These are phyloP conservation scores for Moxostoma hubbsi DNA, from an alignment of 2,797 vertebrate species.

Conservation along the genomic window DNA sequence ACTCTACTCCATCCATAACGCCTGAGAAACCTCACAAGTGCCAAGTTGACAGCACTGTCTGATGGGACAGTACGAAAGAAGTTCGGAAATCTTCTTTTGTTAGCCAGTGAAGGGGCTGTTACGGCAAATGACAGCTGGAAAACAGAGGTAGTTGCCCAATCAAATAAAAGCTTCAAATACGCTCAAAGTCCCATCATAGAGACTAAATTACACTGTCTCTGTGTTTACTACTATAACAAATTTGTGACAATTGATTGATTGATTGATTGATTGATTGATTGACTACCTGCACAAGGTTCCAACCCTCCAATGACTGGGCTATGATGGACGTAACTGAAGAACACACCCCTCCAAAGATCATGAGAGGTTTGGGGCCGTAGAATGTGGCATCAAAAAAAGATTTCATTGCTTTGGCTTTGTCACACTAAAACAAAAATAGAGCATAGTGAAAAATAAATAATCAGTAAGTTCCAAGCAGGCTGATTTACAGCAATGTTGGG, in stretches of 20 bases:
- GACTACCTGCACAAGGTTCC: slow-evolving; percentile 85
- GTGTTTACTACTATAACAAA: too few relatives aligned
- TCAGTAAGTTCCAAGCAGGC: too few relatives aligned
- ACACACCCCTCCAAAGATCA: slow-evolving; percentile 91
- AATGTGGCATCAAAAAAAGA: slow-evolving; percentile 75
- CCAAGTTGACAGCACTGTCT: slow-evolving; percentile 85
- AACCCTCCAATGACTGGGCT: slow-evolving; percentile 83
- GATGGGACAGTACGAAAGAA: slow-evolving; percentile 89
- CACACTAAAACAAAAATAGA: slow-evolving; percentile 72
- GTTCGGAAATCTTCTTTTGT: slow-evolving; percentile 88
- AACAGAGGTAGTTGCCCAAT: background rate
- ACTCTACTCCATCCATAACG: slow-evolving; percentile 86
- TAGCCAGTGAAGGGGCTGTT: slow-evolving; percentile 80
- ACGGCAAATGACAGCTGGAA: slow-evolving; percentile 87
- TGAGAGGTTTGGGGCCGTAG: slow-evolving; percentile 85
- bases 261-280: too few relatives aligned
- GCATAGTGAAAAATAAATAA: too few relatives aligned
- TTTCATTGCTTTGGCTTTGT: slow-evolving; percentile 85
- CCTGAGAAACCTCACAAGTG: slow-evolving; percentile 85
- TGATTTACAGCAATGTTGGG: too few relatives aligned
- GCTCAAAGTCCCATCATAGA: background rate
- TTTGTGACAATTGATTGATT: background rate
- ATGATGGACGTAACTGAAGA: slow-evolving; percentile 86
- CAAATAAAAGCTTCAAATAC: background rate
- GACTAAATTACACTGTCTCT: background rate